Percentiles rank a stretch among this genome's conserved stretches.
phyloP scores from a whole-genome alignment of 2,888 invertebrate genomes.

The Marasmarcha lunaedactyla region DNA sequence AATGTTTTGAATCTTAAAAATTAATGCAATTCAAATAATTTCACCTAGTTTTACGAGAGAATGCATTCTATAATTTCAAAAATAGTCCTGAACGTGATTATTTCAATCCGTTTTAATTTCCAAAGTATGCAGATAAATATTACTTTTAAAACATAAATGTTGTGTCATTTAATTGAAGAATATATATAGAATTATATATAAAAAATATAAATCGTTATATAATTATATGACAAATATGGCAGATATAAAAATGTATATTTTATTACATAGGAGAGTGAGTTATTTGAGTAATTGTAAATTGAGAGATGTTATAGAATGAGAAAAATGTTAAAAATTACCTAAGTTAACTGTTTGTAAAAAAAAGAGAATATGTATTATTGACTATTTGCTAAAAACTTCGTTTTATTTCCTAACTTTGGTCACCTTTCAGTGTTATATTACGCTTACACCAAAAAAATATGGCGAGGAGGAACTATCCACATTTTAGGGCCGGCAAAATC shows the following conservation, averaged over 20 bases:
- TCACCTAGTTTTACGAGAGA: too few relatives aligned
- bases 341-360: conserved; percentile 70
- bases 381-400: conserved; percentile 58
- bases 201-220: conserved; percentile 53
- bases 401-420: conserved; percentile 36
- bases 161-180: conserved; percentile 57
- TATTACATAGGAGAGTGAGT: conserved; percentile 67
- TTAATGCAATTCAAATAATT: too few relatives aligned
- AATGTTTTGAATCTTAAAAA: too few relatives aligned
- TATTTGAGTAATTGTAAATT: conserved; percentile 63
- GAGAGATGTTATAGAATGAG: conserved; percentile 61
- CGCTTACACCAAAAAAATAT: too few relatives aligned
- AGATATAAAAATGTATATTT: conserved; percentile 56
- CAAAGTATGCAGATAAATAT: conserved; percentile 32
- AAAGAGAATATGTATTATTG: conserved; percentile 67
- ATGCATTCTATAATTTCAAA: too few relatives aligned
- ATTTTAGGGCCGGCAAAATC: too few relatives aligned
- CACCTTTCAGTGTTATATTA: too few relatives aligned
- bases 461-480: too few relatives aligned
- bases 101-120: conserved; percentile 21
- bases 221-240: conserved; percentile 57
- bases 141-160: conserved; percentile 32
- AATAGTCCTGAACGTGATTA: conserved; percentile 8
- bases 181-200: conserved; percentile 45
- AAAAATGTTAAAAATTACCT: conserved; percentile 49